Base-by-base conservation (phyloP, 2,797 vertebrate genomes). In the Carcharodon carcharias region DNA sequence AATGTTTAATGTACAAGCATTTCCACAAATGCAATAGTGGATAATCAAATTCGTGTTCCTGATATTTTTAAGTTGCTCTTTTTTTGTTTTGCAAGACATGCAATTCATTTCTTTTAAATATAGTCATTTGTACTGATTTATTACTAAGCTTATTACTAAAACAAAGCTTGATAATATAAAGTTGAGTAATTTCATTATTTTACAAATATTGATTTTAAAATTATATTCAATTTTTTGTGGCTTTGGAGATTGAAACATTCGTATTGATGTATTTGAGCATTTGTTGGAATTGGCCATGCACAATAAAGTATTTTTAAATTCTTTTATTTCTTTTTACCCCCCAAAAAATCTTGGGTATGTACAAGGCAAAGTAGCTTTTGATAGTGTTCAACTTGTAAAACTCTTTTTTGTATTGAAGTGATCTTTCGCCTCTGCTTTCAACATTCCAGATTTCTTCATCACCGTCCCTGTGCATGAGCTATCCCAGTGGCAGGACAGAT, bases 161-260 rank as follows among this genome's bases (percentile, higher is more conserved):
- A 82, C 16, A 80, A 16, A 40, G n/a, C n/a, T 80, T 85, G n/a
- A 61, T 65, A 26, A 65, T 91, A 92, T 1, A 67, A 65, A 65
- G n/a, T 21, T 40, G 63, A 26, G 23, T 93, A 40, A 40, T 61
- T 54, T 58, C 56, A 12, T 67, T 65, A n/a, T 93, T 93, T 93
- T 65, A 67, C 21, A 67, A 93, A 93, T 61, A n/a, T 11, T 63
- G n/a, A 65, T 93, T 93, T 80, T 40, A n/a, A 63, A 65, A 65
- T 92, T 92, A 35, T 92, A 63, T 63, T 92, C 89, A 93, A 40
- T 93, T 93, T 92, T 91, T 40, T 26, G n/a, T 93, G 21, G 58
- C 58, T 23, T 1, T 45, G 3, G 26, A 45, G 18, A 18, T 61
- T 91, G 31, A 61, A 91, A n/a, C 58, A n/a, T 65, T 93, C 35